Conservation (phyloP, 1,140 invertebrate genomes). For the Anagrus nilaparvatae region DNA sequence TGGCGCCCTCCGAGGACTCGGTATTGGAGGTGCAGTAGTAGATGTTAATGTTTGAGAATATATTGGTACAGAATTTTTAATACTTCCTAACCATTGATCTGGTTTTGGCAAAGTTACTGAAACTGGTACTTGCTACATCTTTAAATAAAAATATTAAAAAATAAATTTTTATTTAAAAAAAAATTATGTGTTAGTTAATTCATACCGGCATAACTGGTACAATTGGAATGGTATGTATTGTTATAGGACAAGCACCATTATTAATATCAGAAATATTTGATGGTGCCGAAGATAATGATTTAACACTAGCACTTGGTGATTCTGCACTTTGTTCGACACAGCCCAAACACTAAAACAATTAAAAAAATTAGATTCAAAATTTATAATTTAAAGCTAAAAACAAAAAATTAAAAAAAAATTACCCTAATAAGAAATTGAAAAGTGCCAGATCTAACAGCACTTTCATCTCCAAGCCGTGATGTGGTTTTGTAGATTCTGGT, state of each 20-base stretch:
- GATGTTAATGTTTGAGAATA: slow-evolving; percentile 18
- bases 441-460: slow-evolving; percentile 85
- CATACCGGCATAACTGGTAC: too few species aligned
- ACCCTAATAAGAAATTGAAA: slow-evolving; percentile 96
- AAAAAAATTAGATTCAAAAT: slow-evolving; percentile 16
- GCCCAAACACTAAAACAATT: slow-evolving; percentile 57
- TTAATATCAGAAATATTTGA: slow-evolving; percentile 16
- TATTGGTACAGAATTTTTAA: slow-evolving; percentile 48
- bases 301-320: slow-evolving; percentile 26
- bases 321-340: slow-evolving; percentile 17
- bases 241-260: slow-evolving; percentile 23
- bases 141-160: slow-evolving; percentile 12
- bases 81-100: slow-evolving; percentile 67
- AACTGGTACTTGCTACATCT: slow-evolving; percentile 29
- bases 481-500: slow-evolving; percentile 87
- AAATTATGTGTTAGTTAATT: slow-evolving; percentile 11
- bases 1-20: slow-evolving; percentile 41
- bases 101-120: slow-evolving; percentile 51
- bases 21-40: slow-evolving; percentile 25
- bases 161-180: slow-evolving; percentile 3
- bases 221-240: slow-evolving; percentile 16
- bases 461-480: slow-evolving; percentile 99
- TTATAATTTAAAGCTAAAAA: slow-evolving; percentile 1
- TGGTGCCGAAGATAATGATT: slow-evolving; percentile 23
- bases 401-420: slow-evolving; percentile 6